Evolutionary conservation across 2,113 vertebrate species (phyloP), one percentile per base, ranked within the genome.

Genomic region (Gorsachius goisagi): DNA sequence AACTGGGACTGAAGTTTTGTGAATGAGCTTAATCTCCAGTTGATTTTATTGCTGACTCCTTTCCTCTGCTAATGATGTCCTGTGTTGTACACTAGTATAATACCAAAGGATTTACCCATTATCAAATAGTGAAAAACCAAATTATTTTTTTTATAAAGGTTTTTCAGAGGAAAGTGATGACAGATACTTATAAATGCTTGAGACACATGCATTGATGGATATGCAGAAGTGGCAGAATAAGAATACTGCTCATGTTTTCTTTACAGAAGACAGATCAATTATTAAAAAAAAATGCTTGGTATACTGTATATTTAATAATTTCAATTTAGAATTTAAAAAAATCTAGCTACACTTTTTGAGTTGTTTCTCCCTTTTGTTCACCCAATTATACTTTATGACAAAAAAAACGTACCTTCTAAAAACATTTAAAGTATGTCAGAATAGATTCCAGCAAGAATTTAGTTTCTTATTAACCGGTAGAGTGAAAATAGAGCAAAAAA

Each of bases 11-110:
- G 91, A 89, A 91, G 84, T 95, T 89, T 93, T 87, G 71, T 93
- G 95, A 98, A 97, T 35, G 87, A 91, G 93, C 88, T 97, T 95
- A 97, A 97, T 92, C 86, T 95, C 79, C 76, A 87, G 45, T 17
- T 86, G 84, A 94, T 95, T 97, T 97, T 97, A 93, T 72, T 97
- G 88, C 83, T 87, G 69, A 84, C 79, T 89, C 53, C 53, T 93
- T 96, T 84, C 33, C 73, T 95, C 35, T 89, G 52, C 76, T 97
- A 96, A 95, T 78, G 83, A 92, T 92, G 73, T 60, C 90, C 73
- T 89, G 58, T 81, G 86, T 60, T 82, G 63, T 52, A 53, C 53
- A 50, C 37, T 44, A 64, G 45, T 60, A 50, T 74, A 94, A 86
- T 80, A 55, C 32, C 64, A 75, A 44, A 90, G 80, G 79, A 78